Percentiles rank a stretch among this genome's conserved stretches.
Evolutionary conservation across 2,797 vertebrate genomes (phyloP).

Genomic region (Moxostoma hubbsi): DNA sequence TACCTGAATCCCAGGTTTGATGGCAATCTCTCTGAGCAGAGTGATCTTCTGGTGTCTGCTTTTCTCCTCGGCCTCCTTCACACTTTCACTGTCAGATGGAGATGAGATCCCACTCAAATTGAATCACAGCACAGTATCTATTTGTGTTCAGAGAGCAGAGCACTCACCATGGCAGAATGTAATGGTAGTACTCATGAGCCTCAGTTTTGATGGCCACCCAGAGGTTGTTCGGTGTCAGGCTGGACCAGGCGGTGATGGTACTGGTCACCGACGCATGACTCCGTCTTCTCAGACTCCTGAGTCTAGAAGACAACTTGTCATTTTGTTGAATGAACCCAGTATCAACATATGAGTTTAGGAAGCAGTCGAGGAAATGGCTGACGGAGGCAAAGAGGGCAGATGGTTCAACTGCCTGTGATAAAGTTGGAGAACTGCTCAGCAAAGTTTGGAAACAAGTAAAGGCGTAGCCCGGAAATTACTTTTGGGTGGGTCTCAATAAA

Average conservation of each 20-base stretch:
- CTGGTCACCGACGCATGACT: slow-evolving; percentile 81
- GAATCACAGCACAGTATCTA: background rate
- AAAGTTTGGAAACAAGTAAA: too few species aligned
- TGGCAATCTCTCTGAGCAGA: slow-evolving; percentile 89
- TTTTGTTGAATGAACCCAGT: slow-evolving; percentile 82
- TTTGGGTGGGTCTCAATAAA: too few species aligned
- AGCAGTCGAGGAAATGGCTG: slow-evolving; percentile 97
- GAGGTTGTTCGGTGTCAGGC: slow-evolving; percentile 86
- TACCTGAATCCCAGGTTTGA: slow-evolving; percentile 95
- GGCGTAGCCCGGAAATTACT: too few species aligned
- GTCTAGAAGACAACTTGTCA: slow-evolving; percentile 87
- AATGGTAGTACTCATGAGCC: slow-evolving; percentile 87
- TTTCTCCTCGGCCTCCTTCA: slow-evolving; percentile 85
- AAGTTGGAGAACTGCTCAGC: background rate
- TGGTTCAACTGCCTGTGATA: slow-evolving; percentile 87
- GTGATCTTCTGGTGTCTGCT: slow-evolving; percentile 89
- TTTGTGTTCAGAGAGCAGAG: background rate
- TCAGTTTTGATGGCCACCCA: slow-evolving; percentile 89
- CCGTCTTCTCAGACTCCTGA: slow-evolving; percentile 85
- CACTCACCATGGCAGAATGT: slow-evolving; percentile 83
- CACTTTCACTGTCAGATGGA: slow-evolving; percentile 79
- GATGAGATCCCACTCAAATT: background rate
- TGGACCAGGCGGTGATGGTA: slow-evolving; percentile 83
- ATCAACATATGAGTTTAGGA: slow-evolving; percentile 88
- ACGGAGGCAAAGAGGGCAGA: slow-evolving; percentile 91